Evolutionary conservation across 2,888 invertebrate species (phyloP).

Genomic region (Archips crataeganus): DNA sequence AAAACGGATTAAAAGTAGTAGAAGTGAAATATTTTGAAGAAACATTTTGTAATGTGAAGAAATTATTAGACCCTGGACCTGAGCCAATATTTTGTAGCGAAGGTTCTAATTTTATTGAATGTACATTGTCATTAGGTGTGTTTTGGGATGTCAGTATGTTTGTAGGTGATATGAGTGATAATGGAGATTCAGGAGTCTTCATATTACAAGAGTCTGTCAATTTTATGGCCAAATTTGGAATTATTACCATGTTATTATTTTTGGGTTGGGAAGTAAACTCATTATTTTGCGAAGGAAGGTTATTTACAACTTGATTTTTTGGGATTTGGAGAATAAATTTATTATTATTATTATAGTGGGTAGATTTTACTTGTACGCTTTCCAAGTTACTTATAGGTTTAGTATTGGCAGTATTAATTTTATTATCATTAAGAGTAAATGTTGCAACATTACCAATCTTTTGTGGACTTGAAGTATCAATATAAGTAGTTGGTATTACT

Average conservation of each 20-base stretch:
- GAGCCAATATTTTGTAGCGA: not conserved
- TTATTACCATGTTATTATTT: slow-evolving; percentile 7
- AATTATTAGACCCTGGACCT: not conserved
- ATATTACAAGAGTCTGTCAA: not conserved
- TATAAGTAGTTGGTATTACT: not conserved
- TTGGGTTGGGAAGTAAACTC: not conserved
- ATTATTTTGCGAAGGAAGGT: not conserved
- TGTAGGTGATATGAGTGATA: not conserved
- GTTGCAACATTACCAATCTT: not conserved
- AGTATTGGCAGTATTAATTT: not conserved
- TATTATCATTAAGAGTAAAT: not conserved
- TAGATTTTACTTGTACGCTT: not conserved
- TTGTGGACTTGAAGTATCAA: not conserved
- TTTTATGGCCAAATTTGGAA: slow-evolving; percentile 11
- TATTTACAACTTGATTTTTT: not conserved
- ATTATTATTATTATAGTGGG: not conserved
- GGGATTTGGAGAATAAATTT: not conserved
- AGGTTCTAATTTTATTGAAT: not conserved
- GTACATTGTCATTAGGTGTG: not conserved
- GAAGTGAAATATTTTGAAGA: not conserved
- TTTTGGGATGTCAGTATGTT: not conserved
- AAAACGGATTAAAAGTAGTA: not conserved
- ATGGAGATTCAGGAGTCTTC: not conserved
- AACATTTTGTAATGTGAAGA: slow-evolving; percentile 11
- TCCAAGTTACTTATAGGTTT: not conserved